Evolutionary conservation across 1,140 invertebrate species (phyloP).

Genomic region (Elymnias hypermnestra): DNA sequence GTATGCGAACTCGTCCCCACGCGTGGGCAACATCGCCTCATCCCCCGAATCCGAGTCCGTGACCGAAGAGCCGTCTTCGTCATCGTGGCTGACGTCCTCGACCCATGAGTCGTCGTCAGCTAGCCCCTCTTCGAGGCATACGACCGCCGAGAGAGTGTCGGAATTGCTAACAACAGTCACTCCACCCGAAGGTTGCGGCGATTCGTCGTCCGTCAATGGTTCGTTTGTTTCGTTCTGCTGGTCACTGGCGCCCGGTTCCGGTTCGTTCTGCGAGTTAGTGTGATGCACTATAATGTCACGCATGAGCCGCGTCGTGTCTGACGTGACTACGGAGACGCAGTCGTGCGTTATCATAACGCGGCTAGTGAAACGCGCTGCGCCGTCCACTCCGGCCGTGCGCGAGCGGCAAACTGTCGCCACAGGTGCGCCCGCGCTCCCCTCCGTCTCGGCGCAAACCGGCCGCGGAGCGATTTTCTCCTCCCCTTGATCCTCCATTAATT

Average conservation of each 20-base stretch:
- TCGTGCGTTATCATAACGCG: conserved; percentile 91
- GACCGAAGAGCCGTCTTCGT: conserved; percentile 78
- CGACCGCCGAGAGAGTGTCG: conserved; percentile 81
- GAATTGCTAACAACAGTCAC: conserved; percentile 80
- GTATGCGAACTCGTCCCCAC: conserved; percentile 90
- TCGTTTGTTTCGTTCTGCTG: conserved; percentile 56
- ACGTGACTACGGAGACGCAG: conserved; percentile 83
- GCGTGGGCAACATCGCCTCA: conserved; percentile 78
- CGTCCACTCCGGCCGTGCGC: conserved; percentile 72
- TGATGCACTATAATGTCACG: conserved; percentile 78
- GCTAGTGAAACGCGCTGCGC: conserved; percentile 86
- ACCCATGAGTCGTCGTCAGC: conserved; percentile 93
- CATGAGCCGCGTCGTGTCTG: conserved; percentile 83
- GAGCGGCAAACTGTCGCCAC: conserved; percentile 72
- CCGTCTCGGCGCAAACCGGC: conserved; percentile 66
- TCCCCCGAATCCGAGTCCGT: conserved; percentile 78
- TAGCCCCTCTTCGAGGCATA: conserved; percentile 88
- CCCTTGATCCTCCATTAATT: conserved; percentile 64
- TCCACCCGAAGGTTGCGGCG: conserved; percentile 63
- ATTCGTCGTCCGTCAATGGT: conserved; percentile 60
- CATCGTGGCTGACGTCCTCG: conserved; percentile 86
- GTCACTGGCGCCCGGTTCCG: conserved; percentile 42
- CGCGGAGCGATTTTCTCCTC: conserved; percentile 68
- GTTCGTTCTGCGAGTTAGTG: conserved; percentile 71
- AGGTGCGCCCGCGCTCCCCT: conserved; percentile 74